Evolutionary conservation across 2,113 vertebrate species (phyloP).

Genomic region (Chaetorhynchus papuensis): DNA sequence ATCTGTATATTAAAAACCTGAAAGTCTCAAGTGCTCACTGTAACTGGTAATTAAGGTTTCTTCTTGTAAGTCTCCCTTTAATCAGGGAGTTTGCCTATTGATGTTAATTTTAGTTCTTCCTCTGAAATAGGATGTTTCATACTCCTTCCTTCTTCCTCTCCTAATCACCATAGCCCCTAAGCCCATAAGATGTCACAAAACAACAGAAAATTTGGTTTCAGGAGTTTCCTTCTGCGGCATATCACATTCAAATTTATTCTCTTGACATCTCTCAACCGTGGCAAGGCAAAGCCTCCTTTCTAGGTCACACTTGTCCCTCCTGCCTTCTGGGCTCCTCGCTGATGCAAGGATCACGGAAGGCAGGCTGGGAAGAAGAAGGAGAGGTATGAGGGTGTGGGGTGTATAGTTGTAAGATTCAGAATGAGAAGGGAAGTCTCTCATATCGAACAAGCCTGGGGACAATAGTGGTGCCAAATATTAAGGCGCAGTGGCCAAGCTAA

Average conservation of each 20-base stretch:
- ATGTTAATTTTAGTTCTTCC: not conserved
- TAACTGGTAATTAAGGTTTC: not conserved
- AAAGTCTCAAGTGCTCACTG: not conserved
- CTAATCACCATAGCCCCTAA: not conserved
- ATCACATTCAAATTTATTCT: not conserved
- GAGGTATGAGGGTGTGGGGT: fast-evolving
- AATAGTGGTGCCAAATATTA: not conserved
- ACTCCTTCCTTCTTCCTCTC: not conserved
- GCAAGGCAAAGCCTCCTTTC: not conserved
- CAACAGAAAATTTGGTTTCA: not conserved
- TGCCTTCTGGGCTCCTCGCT: not conserved
- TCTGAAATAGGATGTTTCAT: not conserved
- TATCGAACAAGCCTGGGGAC: not conserved
- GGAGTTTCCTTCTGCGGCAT: not conserved
- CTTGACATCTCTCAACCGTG: not conserved
- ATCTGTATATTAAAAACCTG: not conserved
- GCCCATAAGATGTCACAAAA: not conserved
- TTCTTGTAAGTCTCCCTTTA: not conserved
- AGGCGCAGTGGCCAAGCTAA: not conserved
- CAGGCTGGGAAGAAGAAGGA: not conserved
- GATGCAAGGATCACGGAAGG: not conserved
- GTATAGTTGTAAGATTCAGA: not conserved
- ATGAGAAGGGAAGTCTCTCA: not conserved
- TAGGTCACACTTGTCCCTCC: not conserved
- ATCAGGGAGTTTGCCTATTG: not conserved